Evolutionary conservation across 2,113 vertebrate genomes (phyloP).

Genomic region (Neopipo cinnamomea): DNA sequence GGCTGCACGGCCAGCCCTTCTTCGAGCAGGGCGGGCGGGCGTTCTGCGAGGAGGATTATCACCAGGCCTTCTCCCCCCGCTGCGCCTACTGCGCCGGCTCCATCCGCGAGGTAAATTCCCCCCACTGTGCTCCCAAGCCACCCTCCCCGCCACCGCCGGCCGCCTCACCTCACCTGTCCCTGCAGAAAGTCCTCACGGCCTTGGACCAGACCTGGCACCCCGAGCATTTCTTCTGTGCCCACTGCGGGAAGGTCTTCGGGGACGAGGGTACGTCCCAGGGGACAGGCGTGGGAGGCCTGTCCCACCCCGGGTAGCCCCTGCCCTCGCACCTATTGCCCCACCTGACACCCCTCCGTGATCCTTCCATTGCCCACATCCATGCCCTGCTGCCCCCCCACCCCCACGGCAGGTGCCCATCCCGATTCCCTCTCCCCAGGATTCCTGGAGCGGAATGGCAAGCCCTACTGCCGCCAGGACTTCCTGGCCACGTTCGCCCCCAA

Average conservation of each 20-base stretch:
- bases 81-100: slow-evolving; percentile 86
- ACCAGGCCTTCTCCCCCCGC: slow-evolving; percentile 80
- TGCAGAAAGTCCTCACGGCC: slow-evolving; percentile 88
- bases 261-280: slow-evolving; percentile 74
- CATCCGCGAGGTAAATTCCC: slow-evolving; percentile 73
- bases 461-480: slow-evolving; percentile 87
- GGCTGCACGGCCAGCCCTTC: slow-evolving; percentile 79
- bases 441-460: slow-evolving; percentile 83
- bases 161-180: not conserved
- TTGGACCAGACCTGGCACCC: slow-evolving; percentile 92
- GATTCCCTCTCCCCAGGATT: slow-evolving; percentile 64
- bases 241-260: slow-evolving; percentile 85
- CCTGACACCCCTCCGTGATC: fast-evolving
- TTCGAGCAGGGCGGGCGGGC: slow-evolving; percentile 82
- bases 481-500: slow-evolving; percentile 86
- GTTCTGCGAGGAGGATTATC: slow-evolving; percentile 86
- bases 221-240: slow-evolving; percentile 90
- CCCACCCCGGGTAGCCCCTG: too few species aligned
- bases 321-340: fast-evolving
- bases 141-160: fast-evolving
- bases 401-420: not conserved
- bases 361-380: fast-evolving
- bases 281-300: not conserved
- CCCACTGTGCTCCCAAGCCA: fast-evolving
- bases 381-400: too few species aligned